These are phyloP conservation scores for Drosophila nasuta DNA, from an alignment of 1,140 invertebrate genomes.

Conservation along the genomic window DNA sequence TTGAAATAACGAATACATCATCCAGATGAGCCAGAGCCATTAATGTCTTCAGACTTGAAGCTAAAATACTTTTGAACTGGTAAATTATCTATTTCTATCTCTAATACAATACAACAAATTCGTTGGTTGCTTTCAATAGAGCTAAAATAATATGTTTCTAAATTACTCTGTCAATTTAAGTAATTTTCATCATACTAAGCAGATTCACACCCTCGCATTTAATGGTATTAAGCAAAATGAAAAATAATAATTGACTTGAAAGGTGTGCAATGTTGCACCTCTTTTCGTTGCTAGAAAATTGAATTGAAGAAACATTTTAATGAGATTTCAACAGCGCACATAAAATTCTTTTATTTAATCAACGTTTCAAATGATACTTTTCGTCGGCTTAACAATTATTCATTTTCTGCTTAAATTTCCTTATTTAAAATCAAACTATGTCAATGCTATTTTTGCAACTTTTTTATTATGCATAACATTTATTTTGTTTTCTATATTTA, in stretches of 20 bases:
- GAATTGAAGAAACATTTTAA: neutral
- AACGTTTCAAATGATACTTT: neutral
- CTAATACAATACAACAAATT: no score
- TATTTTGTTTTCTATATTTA: slow-evolving; percentile 2
- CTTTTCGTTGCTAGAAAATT: neutral
- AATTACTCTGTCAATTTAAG: no score
- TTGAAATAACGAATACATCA: no score
- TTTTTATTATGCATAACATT: neutral
- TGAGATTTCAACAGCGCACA: neutral
- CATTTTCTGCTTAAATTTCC: slow-evolving; percentile 14
- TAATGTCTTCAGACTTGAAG: no score
- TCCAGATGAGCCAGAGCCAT: no score
- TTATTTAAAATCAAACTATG: slow-evolving; percentile 19
- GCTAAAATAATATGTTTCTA: no score
- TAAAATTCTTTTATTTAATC: neutral
- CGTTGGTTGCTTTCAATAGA: no score
- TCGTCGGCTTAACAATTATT: neutral
- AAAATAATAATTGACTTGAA: neutral
- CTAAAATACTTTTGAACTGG: no score
- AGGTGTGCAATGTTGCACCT: neutral
- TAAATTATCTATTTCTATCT: no score
- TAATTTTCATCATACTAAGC: no score
- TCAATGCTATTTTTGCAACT: slow-evolving; percentile 20
- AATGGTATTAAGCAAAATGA: neutral
- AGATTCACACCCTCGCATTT: neutral